Base-by-base conservation (phyloP, 2,113 vertebrate species). In the Cichladusa arquata region DNA sequence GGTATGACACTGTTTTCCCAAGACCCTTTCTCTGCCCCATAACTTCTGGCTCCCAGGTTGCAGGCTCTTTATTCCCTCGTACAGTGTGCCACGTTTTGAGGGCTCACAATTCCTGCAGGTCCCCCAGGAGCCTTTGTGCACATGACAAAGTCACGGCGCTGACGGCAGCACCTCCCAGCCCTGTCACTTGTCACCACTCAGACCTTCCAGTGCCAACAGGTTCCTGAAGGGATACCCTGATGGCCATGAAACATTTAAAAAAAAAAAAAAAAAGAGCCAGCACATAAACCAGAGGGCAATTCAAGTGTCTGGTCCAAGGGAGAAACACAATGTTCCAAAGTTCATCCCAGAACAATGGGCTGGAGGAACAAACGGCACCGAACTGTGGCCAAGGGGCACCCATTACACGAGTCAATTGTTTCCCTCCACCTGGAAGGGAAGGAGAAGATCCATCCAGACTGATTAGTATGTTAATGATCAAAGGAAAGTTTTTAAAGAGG, bases 371-470 rank as follows among this genome's bases (percentile, higher is more conserved):
- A 93, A 78, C 73, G 1, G 38, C 34, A 48, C 79, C 79, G 31
- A 62, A 90, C 31, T 3, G 50, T 90, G 93, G 90, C 82, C 94
- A 91, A 92, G 79, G 93, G 91, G 94, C 76, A 90, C 90, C 92
- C 69, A 54, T 92, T 72, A 94, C 70, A 88, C 11, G 1, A 94
- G 82, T 83, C 94, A 92, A 94, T 95, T 93, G 95, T 97, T 97
- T 92, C 72, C 82, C 94, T 90, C 88, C 93, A 94, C 94, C 92
- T 91, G 93, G 88, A 96, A 94, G 92, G 91, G 92, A 97, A 96
- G 64, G 81, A 94, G 93, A 95, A 88, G 94, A 94, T 90, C 76
- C 91, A 96, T 95, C 86, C 94, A 83, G 82, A 36, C 88, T 92
- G 85, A 95, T 96, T 96, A 95, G 51, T 29, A 81, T 42, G n/a